phyloP scores from a whole-genome alignment of 2,113 vertebrate genomes.

The Neolamprologus cancellatus region DNA sequence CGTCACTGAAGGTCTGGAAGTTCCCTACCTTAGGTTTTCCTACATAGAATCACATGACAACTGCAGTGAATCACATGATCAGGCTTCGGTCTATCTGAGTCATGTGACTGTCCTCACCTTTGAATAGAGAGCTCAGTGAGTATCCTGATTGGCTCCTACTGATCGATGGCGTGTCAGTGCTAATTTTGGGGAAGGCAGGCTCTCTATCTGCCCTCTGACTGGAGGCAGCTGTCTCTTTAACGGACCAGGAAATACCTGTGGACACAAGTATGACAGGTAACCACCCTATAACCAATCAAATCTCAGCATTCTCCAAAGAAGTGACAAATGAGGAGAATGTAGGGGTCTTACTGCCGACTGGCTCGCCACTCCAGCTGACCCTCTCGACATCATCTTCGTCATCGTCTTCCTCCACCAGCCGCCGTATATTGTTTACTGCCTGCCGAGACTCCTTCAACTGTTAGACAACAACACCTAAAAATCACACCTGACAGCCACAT shows the following conservation, averaged over 20 bases:
- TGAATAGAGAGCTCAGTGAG: slow-evolving; percentile 89
- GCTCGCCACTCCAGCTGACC: slow-evolving; percentile 95
- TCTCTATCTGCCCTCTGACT: slow-evolving; percentile 67
- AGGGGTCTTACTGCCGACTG: slow-evolving; percentile 84
- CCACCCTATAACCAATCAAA: slow-evolving; percentile 4
- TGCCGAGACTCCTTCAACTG: slow-evolving; percentile 90
- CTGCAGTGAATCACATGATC: background rate
- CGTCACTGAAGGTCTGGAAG: slow-evolving; percentile 81
- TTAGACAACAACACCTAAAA: background rate
- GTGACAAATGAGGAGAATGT: background rate
- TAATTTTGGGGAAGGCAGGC: slow-evolving; percentile 69
- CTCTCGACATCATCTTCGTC: slow-evolving; percentile 81
- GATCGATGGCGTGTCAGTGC: slow-evolving; percentile 55
- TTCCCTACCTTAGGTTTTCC: slow-evolving; percentile 78
- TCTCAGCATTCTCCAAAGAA: background rate
- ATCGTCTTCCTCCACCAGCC: slow-evolving; percentile 80
- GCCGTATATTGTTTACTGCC: slow-evolving; percentile 85
- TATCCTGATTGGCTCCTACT: slow-evolving; percentile 81
- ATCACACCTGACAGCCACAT: background rate
- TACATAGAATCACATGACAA: slow-evolving; percentile 27
- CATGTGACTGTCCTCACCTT: slow-evolving; percentile 54
- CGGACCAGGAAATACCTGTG: slow-evolving; percentile 92
- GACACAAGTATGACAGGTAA: background rate
- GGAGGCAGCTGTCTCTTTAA: slow-evolving; percentile 85
- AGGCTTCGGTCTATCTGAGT: background rate